Base-by-base conservation (phyloP, 1,140 invertebrate species). In the Neocloeon triangulifer region DNA sequence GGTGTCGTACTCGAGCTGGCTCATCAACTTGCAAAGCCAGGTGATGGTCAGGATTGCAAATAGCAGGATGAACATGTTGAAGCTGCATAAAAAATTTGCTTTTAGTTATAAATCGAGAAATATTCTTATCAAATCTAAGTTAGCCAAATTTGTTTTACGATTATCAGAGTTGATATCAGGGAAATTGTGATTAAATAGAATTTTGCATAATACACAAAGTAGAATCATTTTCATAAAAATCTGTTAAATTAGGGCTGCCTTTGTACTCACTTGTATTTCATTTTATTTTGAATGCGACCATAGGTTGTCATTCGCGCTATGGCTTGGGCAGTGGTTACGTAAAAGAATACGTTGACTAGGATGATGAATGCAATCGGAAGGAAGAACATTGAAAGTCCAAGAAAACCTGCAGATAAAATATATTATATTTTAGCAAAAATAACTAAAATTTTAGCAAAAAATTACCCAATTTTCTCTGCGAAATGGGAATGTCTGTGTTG, bases 221-320 rank as follows among this genome's bases (percentile, higher is more conserved):
- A 23, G 22, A 23, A 23, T 12, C 12, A 8, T 12, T 12, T 8
- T 23, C 22, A 23, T 23, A 12, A 23, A 12, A 23, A 8, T 8
- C 8, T 23, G 12, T 8, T 8, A 8, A 23, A 23, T 25, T 25
- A n/a, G 2, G 4, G n/a, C n/a, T 2, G 4, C 23, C 3, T 6
- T 3, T 25, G 3, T 6, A 3, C 51, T 51, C 51, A 76, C 72
- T 66, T 72, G 46, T 76, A 74, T 49, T 77, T 75, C 34, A 81
- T 60, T 52, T 81, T 81, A 42, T 80, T 73, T 41, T 81, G 76
- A 43, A 84, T 81, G 40, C 75, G 59, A 7, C 77, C 77, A 50
- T 79, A 81, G 5, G 73, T 73, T 41, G 69, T 70, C 58, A 78
- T 72, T 37, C 69, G 56, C 41, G 71, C 75, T 20, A 81, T 75